phyloP scores from a whole-genome alignment of 2,113 vertebrate species.

The Pomatostomus ruficeps region DNA sequence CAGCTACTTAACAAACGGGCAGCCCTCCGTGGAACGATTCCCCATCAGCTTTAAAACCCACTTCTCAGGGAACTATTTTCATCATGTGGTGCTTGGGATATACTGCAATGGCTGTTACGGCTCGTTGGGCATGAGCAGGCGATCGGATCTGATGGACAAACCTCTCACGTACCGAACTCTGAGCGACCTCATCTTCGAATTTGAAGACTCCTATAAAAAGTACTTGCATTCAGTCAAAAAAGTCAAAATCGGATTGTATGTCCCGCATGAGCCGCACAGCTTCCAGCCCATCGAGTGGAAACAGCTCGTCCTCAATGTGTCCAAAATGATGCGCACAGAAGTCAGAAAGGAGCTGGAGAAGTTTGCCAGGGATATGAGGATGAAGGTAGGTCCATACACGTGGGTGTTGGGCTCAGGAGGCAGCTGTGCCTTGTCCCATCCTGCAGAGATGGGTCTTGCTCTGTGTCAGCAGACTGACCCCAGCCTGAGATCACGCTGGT shows the following conservation, averaged over 20 bases:
- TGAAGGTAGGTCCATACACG: conserved; percentile 77
- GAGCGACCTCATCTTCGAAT: conserved; percentile 93
- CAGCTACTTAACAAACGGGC: conserved; percentile 95
- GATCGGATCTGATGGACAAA: conserved; percentile 95
- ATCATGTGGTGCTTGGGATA: conserved; percentile 94
- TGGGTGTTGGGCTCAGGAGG: neutral
- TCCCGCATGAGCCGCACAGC: conserved; percentile 91
- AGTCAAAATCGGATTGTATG: conserved; percentile 92
- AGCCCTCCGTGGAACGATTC: conserved; percentile 90
- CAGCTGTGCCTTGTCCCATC: neutral
- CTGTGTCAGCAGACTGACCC: neutral
- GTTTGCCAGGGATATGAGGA: conserved; percentile 92
- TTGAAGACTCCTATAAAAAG: conserved; percentile 92
- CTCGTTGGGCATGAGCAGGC: conserved; percentile 92
- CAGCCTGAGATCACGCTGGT: neutral
- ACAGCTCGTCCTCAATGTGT: conserved; percentile 87
- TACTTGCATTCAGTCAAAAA: conserved; percentile 95
- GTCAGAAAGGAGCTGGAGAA: conserved; percentile 94
- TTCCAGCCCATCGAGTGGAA: conserved; percentile 97
- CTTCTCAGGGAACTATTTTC: conserved; percentile 94
- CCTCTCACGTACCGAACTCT: conserved; percentile 87
- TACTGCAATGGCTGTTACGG: conserved; percentile 91
- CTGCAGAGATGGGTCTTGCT: neutral
- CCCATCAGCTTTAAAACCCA: conserved; percentile 99
- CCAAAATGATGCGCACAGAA: conserved; percentile 83